Evolutionary conservation across 2,888 invertebrate genomes (phyloP), one percentile per base, ranked within the genome.

Genomic region (Chymomyza procnemis): DNA sequence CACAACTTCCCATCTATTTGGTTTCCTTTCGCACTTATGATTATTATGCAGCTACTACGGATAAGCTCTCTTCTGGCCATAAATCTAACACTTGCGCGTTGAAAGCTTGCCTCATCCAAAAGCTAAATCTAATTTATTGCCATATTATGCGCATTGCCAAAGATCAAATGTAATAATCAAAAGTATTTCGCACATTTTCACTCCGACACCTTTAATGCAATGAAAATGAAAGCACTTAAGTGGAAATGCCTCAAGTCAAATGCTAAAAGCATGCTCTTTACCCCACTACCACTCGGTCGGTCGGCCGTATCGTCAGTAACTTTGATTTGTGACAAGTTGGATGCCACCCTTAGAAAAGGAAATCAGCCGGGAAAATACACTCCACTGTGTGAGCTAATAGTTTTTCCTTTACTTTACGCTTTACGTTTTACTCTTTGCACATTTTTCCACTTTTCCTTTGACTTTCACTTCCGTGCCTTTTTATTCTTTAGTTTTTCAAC

Each of bases 231-330:
- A 80, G 81, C 83, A 83, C 83, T 83, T 83, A 83, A 85, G 80
- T 79, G 78, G 61, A 85, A 87, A 82, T 85, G 79, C 85, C 83
- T 75, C 64, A 75, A 87, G 85, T 85, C 87, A 71, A 75, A 87
- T 73, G 85, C 79, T 82, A 82, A 83, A 79, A 76, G 78, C 79
- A 79, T 78, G n/a, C 26, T 6, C 74, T 79, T 78, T 78, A 48
- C 79, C 61, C 73, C n/a, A n/a, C n/a, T n/a, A n/a, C n/a, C n/a
- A n/a, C n/a, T n/a, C n/a, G n/a, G n/a, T n/a, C n/a, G n/a, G n/a
- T n/a, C n/a, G n/a, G n/a, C 73, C 26, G 26, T 8, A 26, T 26
- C 26, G 26, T 30, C 50, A 21, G 50, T 63, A 66, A 62, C 75
- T 69, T 66, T 72, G 67, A 69, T 71, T 72, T 69, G 57, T 55